These are phyloP conservation scores for Neria commutata DNA, from an alignment of 2,888 invertebrate genomes.

Conservation along the genomic window DNA sequence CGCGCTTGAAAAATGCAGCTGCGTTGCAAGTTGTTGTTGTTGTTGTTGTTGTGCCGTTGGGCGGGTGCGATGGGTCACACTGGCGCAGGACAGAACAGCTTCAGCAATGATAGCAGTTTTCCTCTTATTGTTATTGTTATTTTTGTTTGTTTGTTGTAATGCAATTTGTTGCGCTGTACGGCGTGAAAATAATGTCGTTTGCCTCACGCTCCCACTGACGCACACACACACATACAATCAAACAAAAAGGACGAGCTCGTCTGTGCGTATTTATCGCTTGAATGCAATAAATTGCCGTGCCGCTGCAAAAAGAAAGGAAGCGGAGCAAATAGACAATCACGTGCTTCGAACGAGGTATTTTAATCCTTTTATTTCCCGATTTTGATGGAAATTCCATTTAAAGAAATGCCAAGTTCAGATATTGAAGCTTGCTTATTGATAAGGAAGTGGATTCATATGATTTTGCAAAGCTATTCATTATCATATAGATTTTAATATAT, in stretches of 20 bases:
- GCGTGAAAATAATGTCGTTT: conserved; percentile 24
- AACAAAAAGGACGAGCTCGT: conserved; percentile 11
- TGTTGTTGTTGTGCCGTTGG: conserved; percentile 27
- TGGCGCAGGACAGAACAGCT: not conserved
- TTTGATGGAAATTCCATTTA: too few relatives aligned
- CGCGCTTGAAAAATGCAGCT: conserved; percentile 9
- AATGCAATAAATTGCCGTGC: conserved; percentile 4
- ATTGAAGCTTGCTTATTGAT: too few relatives aligned
- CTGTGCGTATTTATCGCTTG: conserved; percentile 42
- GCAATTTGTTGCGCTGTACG: conserved; percentile 43
- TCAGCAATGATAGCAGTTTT: not conserved
- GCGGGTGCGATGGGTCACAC: not conserved
- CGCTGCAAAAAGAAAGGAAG: not conserved
- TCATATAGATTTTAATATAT: too few relatives aligned
- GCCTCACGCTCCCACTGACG: not conserved
- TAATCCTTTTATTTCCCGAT: too few relatives aligned
- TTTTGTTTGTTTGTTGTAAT: conserved; percentile 36
- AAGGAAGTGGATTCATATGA: too few relatives aligned
- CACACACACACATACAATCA: conserved; percentile 23
- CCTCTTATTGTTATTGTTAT: conserved; percentile 1
- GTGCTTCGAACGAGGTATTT: too few relatives aligned
- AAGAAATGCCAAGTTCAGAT: too few relatives aligned
- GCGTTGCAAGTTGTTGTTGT: conserved; percentile 37
- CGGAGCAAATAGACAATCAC: too few relatives aligned
- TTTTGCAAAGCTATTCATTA: too few relatives aligned